Percentiles rank a stretch among this genome's conserved stretches.
phyloP scores from a whole-genome alignment of 2,888 invertebrate species.

The Agapostemon virescens region DNA sequence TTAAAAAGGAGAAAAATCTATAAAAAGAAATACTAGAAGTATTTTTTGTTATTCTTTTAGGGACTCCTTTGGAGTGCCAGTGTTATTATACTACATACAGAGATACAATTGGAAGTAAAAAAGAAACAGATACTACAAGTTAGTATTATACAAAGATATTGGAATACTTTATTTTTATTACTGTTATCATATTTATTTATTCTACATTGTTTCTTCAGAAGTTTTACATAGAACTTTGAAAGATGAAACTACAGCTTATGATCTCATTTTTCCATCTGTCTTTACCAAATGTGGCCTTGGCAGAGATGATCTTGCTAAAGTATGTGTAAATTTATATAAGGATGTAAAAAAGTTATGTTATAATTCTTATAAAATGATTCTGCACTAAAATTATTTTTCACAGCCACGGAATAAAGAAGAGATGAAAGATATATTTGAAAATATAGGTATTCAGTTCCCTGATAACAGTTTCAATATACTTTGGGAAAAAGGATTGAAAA shows the following conservation, averaged over 20 bases:
- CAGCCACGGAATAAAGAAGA: slow-evolving; percentile 66
- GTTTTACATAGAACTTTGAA: slow-evolving; percentile 20
- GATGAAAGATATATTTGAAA: slow-evolving; percentile 65
- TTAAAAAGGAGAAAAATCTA: neutral
- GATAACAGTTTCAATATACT: slow-evolving; percentile 68
- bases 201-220: slow-evolving; percentile 37
- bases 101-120: slow-evolving; percentile 36
- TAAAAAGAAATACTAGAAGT: neutral
- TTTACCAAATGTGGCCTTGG: slow-evolving; percentile 79
- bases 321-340: slow-evolving; percentile 31
- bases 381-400: slow-evolving; percentile 21
- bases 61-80: slow-evolving; percentile 31
- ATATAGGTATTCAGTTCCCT: slow-evolving; percentile 67
- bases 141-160: neutral
- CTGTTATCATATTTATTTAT: neutral
- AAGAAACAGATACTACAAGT: slow-evolving; percentile 32
- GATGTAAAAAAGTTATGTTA: no score
- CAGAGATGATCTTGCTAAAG: slow-evolving; percentile 79
- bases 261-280: slow-evolving; percentile 80
- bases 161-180: neutral
- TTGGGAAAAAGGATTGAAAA: slow-evolving; percentile 69
- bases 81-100: slow-evolving; percentile 41
- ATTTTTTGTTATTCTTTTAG: slow-evolving; percentile 34
- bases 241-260: slow-evolving; percentile 68
- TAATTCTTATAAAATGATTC: no score